phyloP scores from a whole-genome alignment of 2,888 invertebrate genomes.

The Torymus tubicola region DNA sequence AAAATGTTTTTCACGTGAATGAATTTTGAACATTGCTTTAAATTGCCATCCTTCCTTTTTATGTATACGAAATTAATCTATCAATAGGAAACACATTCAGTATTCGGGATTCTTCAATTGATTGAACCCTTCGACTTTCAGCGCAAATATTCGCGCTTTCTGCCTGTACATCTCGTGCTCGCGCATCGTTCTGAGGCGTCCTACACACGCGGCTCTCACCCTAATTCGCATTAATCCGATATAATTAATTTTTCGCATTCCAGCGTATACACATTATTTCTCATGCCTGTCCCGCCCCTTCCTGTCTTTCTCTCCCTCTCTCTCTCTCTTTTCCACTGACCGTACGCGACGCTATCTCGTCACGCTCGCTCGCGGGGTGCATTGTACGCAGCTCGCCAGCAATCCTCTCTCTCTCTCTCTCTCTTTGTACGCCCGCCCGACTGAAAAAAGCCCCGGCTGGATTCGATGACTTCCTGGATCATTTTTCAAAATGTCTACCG shows the following conservation, averaged over 20 bases:
- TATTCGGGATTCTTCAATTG: too few species aligned
- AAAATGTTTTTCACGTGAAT: too few species aligned
- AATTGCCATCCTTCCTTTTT: too few species aligned
- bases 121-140: too few species aligned
- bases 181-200: too few species aligned
- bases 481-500: slow-evolving; percentile 77
- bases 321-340: background rate
- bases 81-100: too few species aligned
- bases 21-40: too few species aligned
- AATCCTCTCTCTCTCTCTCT: too few species aligned
- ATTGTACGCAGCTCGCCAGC: background rate
- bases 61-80: too few species aligned
- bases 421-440: background rate
- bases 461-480: slow-evolving; percentile 72
- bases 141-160: too few species aligned
- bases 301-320: too few species aligned
- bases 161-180: too few species aligned
- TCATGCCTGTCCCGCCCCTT: background rate
- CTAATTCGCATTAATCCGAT: slow-evolving; percentile 53
- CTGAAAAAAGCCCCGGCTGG: slow-evolving; percentile 42
- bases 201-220: background rate
- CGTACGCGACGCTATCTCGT: background rate
- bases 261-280: slow-evolving; percentile 30
- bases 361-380: slow-evolving; percentile 19
- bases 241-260: slow-evolving; percentile 54